These are phyloP conservation scores for Drosophila setosimentum DNA, from an alignment of 2,888 invertebrate genomes.

Conservation along the genomic window DNA sequence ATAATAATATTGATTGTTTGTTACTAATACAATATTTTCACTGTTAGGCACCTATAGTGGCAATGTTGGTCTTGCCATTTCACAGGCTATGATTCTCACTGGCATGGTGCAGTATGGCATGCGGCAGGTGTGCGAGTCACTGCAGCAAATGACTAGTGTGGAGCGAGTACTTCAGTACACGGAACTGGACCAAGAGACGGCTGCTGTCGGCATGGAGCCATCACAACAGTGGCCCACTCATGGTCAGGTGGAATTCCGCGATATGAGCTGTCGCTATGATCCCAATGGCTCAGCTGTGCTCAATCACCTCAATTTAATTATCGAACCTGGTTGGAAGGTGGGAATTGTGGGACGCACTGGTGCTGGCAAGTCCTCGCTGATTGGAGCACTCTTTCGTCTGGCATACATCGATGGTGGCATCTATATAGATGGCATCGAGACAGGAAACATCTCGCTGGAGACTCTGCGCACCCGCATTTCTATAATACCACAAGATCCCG, in stretches of 20 bases:
- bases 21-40: not conserved
- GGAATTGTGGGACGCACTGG: constrained; percentile 94
- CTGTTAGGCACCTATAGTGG: constrained; percentile 87
- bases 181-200: constrained; percentile 87
- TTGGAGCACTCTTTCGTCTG: constrained; percentile 92
- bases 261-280: constrained; percentile 88
- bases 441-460: constrained; percentile 86
- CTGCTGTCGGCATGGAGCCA: constrained; percentile 85
- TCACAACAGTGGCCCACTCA: constrained; percentile 89
- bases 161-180: constrained; percentile 90
- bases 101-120: constrained; percentile 91
- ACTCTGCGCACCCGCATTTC: constrained; percentile 86
- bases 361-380: constrained; percentile 92
- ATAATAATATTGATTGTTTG: not conserved
- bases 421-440: constrained; percentile 90
- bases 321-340: constrained; percentile 89
- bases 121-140: constrained; percentile 89
- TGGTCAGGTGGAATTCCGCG: constrained; percentile 87
- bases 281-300: constrained; percentile 88
- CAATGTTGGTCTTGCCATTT: constrained; percentile 90
- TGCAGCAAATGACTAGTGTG: constrained; percentile 90
- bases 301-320: constrained; percentile 89
- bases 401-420: constrained; percentile 90
- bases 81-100: constrained; percentile 89
- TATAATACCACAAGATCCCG: constrained; percentile 87